Evolutionary conservation across 2,113 vertebrate genomes (phyloP).

Genomic region (Garra rufa): DNA sequence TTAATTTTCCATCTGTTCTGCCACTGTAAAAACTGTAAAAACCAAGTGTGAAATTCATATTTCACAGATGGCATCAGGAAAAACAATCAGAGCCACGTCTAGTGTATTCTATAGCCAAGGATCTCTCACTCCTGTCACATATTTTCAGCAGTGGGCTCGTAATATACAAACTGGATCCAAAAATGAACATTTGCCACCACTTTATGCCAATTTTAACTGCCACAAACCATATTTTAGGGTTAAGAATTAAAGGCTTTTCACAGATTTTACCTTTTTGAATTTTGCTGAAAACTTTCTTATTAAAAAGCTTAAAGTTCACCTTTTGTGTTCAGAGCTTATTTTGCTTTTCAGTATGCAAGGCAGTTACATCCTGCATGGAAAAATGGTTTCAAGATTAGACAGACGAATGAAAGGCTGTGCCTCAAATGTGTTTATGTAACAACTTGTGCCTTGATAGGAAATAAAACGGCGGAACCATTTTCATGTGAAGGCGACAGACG

Average conservation of each 20-base stretch:
- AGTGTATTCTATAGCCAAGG: neutral
- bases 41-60: neutral
- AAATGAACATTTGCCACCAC: neutral
- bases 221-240: neutral
- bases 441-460: neutral
- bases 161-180: neutral
- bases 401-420: neutral
- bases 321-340: neutral
- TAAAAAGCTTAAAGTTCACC: too few species aligned
- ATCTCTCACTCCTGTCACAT: neutral
- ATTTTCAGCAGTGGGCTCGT: neutral
- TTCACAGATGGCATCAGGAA: neutral
- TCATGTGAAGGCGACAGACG: neutral
- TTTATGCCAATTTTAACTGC: neutral
- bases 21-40: neutral
- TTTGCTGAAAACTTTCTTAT: too few species aligned
- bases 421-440: neutral
- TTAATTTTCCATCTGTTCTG: conserved; percentile 10
- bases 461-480: neutral
- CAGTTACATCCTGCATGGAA: neutral
- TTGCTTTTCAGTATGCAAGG: neutral
- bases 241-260: neutral
- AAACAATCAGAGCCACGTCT: neutral
- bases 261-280: too few species aligned
- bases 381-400: neutral